phyloP scores from a whole-genome alignment of 2,888 invertebrate species.

The Galerucella calmariensis region DNA sequence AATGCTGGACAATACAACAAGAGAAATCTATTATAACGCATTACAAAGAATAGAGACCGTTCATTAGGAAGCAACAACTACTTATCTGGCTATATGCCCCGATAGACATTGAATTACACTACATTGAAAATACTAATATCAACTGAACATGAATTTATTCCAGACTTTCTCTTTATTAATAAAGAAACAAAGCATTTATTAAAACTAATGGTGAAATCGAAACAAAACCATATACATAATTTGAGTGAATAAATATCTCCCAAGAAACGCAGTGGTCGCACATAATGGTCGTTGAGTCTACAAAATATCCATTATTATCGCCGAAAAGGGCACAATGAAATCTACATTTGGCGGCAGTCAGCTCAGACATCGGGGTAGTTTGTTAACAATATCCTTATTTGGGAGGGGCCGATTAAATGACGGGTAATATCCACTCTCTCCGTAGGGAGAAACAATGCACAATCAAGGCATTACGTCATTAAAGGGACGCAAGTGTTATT shows the following conservation, averaged over 20 bases:
- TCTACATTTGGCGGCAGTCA: slow-evolving; percentile 35
- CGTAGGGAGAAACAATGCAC: slow-evolving; percentile 63
- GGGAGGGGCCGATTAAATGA: slow-evolving; percentile 62
- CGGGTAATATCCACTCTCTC: slow-evolving; percentile 60
- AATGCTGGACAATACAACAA: too few species aligned
- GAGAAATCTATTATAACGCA: too few species aligned
- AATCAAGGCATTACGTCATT: slow-evolving; percentile 66
- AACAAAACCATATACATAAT: slow-evolving; percentile 2
- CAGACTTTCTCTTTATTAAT: neutral
- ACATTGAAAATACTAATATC: too few species aligned
- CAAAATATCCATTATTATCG: slow-evolving; percentile 50
- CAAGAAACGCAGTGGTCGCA: slow-evolving; percentile 41
- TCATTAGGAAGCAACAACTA: too few species aligned
- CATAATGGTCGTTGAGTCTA: slow-evolving; percentile 44
- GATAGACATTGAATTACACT: too few species aligned
- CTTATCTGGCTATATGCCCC: too few species aligned
- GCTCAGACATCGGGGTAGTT: slow-evolving; percentile 55
- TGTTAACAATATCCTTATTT: slow-evolving; percentile 64
- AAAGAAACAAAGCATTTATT: neutral
- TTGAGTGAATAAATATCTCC: slow-evolving; percentile 45
- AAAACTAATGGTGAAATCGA: neutral
- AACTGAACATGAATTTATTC: too few species aligned
- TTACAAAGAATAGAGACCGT: too few species aligned
- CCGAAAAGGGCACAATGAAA: slow-evolving; percentile 39
- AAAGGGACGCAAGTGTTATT: slow-evolving; percentile 60